Percentiles rank a stretch among this genome's conserved stretches.
These are phyloP conservation scores for Acrobasis suavella DNA, from an alignment of 2,888 invertebrate species.

Conservation along the genomic window DNA sequence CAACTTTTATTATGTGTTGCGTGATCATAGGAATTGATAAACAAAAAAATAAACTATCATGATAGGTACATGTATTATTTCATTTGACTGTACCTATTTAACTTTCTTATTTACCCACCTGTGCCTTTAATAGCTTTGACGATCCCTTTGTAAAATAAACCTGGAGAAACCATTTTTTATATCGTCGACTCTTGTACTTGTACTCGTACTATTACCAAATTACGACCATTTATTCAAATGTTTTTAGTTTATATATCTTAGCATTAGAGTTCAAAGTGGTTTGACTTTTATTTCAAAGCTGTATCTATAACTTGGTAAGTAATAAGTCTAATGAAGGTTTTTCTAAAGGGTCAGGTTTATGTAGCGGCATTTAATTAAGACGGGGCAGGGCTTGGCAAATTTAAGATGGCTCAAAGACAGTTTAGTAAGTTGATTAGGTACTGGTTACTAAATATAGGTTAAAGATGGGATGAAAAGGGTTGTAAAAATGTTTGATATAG, in stretches of 20 bases:
- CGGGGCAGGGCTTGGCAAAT: slow-evolving; percentile 32
- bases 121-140: slow-evolving; percentile 72
- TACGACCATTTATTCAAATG: not conserved
- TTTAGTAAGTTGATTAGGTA: not conserved
- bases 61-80: not conserved
- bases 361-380: slow-evolving; percentile 67
- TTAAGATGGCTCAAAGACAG: slow-evolving; percentile 6
- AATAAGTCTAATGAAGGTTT: slow-evolving; percentile 71
- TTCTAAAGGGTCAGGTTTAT: slow-evolving; percentile 61
- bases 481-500: not conserved
- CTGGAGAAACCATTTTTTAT: slow-evolving; percentile 58
- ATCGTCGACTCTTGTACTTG: slow-evolving; percentile 45
- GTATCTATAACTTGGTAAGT: slow-evolving; percentile 42
- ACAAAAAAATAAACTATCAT: too few relatives aligned
- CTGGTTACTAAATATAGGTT: not conserved
- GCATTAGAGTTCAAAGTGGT: slow-evolving; percentile 35
- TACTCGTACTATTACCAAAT: slow-evolving; percentile 33
- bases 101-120: slow-evolving; percentile 60
- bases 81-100: slow-evolving; percentile 41
- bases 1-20: too few relatives aligned
- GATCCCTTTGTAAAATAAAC: slow-evolving; percentile 63
- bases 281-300: slow-evolving; percentile 26
- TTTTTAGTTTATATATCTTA: slow-evolving; percentile 27
- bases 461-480: not conserved
- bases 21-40: too few relatives aligned